Conservation (phyloP, 2,113 vertebrate species). For the Ciconia stormi region DNA sequence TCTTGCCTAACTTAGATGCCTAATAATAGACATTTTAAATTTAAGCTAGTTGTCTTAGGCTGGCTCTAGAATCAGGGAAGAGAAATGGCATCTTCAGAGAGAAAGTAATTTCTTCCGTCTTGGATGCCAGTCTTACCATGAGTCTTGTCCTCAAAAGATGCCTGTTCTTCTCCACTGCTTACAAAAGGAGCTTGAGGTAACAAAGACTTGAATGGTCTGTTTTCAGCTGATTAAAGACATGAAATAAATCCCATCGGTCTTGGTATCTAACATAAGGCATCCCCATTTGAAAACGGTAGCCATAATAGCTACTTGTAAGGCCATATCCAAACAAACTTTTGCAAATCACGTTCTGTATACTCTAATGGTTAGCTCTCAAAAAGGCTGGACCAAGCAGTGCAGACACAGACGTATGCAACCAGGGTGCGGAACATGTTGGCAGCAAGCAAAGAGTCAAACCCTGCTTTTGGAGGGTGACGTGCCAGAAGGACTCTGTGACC, state of each 20-base stretch:
- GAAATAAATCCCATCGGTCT: neutral
- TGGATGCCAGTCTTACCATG: neutral
- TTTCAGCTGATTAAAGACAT: neutral
- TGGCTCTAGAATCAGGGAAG: neutral
- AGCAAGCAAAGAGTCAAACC: neutral
- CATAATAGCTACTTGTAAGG: neutral
- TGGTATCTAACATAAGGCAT: neutral
- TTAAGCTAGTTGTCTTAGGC: neutral
- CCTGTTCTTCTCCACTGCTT: slow-evolving; percentile 9
- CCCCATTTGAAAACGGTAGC: neutral
- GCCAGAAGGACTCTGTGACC: neutral
- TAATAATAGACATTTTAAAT: neutral
- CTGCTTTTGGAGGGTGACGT: neutral
- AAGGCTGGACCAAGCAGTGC: neutral
- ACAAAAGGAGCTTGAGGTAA: neutral
- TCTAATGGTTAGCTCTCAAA: neutral
- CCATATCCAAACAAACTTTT: neutral
- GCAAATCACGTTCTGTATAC: neutral
- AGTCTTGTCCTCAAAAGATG: neutral
- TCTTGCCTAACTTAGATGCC: neutral
- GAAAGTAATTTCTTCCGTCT: neutral
- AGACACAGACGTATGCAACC: neutral
- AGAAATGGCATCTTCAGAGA: neutral
- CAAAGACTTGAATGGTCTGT: neutral
- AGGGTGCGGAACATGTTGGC: accelerated